Percentiles rank a stretch among this genome's conserved stretches.
phyloP scores from a whole-genome alignment of 2,797 vertebrate genomes.

The Lepilemur septentrionalis region DNA sequence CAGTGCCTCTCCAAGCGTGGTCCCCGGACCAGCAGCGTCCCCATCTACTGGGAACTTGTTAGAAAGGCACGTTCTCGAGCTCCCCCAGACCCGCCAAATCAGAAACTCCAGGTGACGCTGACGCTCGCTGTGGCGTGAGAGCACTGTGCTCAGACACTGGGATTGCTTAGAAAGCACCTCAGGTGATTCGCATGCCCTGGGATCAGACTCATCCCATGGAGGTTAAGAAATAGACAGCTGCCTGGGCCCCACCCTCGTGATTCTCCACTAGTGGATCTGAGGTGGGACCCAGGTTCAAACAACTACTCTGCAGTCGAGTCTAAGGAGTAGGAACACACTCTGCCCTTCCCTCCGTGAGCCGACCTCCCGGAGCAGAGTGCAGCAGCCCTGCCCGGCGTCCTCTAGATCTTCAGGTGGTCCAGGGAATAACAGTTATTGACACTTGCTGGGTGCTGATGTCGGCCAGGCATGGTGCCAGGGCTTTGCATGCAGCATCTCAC shows the following conservation, averaged over 20 bases:
- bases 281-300: not conserved
- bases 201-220: not conserved
- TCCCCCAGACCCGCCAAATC: not conserved
- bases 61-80: not conserved
- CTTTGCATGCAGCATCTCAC: not conserved
- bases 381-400: not conserved
- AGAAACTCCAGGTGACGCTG: not conserved
- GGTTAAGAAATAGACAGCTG: not conserved
- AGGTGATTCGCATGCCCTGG: not conserved
- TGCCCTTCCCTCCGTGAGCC: not conserved
- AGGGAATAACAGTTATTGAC: not conserved
- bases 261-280: no score
- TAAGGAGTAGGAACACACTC: not conserved
- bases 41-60: rapidly evolving
- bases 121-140: rapidly evolving
- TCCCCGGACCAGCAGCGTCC: rapidly evolving
- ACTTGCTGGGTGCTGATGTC: not conserved
- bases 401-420: not conserved
- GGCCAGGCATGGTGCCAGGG: rapidly evolving
- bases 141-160: not conserved
- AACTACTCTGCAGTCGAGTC: not conserved
- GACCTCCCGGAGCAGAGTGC: rapidly evolving
- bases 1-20: not conserved
- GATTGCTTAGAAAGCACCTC: not conserved
- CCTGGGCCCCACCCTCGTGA: no score